Conservation (phyloP, 2,797 vertebrate species). For the Argentina silus region DNA sequence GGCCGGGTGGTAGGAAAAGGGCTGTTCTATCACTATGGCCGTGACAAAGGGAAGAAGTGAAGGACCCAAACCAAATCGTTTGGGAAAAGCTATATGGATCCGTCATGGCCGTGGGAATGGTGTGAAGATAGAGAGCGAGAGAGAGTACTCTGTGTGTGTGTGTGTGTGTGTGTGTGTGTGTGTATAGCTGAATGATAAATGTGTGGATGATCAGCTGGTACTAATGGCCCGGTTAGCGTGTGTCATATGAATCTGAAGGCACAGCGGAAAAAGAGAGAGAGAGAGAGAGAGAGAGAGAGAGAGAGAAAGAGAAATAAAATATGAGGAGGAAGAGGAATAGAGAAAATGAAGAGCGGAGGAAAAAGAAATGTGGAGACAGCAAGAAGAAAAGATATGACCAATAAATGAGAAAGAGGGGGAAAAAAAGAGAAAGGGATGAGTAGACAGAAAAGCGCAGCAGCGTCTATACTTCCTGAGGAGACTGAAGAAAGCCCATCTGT, state of each 20-base stretch:
- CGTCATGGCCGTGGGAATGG: background rate
- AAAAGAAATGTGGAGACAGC: background rate
- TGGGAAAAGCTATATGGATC: constrained; percentile 24
- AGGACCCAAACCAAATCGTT: constrained; percentile 14
- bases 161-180: background rate
- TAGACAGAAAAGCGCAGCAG: too few species aligned
- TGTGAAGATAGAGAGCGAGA: background rate
- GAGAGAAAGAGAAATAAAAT: background rate
- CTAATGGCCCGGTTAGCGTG: background rate
- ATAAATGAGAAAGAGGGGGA: background rate
- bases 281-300: background rate
- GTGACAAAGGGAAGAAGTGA: constrained; percentile 6
- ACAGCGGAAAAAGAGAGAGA: background rate
- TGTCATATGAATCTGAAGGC: background rate
- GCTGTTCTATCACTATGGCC: too few species aligned
- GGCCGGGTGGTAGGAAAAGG: constrained; percentile 16
- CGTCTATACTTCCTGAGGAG: too few species aligned
- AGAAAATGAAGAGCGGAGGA: background rate
- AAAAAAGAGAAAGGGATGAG: background rate
- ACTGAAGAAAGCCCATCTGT: too few species aligned
- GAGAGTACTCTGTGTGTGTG: background rate
- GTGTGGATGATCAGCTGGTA: background rate
- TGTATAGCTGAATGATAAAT: background rate
- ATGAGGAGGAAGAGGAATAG: background rate
- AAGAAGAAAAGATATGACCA: background rate